Evolutionary conservation across 1,140 invertebrate species (phyloP).

Genomic region (Atopsyche davidsoni): DNA sequence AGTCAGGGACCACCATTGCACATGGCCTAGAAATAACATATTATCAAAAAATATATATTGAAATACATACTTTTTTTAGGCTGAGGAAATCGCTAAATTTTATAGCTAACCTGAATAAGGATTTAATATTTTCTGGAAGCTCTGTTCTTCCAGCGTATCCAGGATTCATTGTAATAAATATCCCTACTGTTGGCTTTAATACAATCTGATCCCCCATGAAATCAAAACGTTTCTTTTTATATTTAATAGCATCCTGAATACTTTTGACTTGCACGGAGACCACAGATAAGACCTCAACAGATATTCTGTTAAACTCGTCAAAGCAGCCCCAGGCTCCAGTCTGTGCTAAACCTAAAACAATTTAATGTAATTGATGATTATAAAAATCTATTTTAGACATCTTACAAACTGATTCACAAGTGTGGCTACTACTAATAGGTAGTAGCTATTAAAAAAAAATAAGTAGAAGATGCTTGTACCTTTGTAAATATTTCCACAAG

Average conservation of each 20-base stretch:
- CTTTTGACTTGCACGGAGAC: conserved; percentile 82
- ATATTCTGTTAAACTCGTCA: conserved; percentile 92
- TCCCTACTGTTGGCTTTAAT: conserved; percentile 73
- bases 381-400: too few relatives aligned
- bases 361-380: background rate
- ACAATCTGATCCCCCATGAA: conserved; percentile 79
- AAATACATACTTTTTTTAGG: background rate
- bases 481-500: conserved; percentile 88
- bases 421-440: too few relatives aligned
- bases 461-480: too few relatives aligned
- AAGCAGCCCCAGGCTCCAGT: conserved; percentile 95
- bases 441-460: too few relatives aligned
- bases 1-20: conserved; percentile 92
- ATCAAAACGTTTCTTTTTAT: conserved; percentile 70
- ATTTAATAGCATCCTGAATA: conserved; percentile 79
- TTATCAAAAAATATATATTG: conserved; percentile 1
- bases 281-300: conserved; percentile 87
- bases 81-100: background rate
- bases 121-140: conserved; percentile 77
- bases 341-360: conserved; percentile 64
- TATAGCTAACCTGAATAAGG: conserved; percentile 51
- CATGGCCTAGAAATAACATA: conserved; percentile 60
- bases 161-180: conserved; percentile 96
- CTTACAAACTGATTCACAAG: too few relatives aligned
- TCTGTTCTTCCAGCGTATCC: conserved; percentile 82